Percentiles rank a stretch among this genome's conserved stretches.
These are phyloP conservation scores for Falco punctatus DNA, from an alignment of 2,113 vertebrate genomes.

Conservation along the genomic window DNA sequence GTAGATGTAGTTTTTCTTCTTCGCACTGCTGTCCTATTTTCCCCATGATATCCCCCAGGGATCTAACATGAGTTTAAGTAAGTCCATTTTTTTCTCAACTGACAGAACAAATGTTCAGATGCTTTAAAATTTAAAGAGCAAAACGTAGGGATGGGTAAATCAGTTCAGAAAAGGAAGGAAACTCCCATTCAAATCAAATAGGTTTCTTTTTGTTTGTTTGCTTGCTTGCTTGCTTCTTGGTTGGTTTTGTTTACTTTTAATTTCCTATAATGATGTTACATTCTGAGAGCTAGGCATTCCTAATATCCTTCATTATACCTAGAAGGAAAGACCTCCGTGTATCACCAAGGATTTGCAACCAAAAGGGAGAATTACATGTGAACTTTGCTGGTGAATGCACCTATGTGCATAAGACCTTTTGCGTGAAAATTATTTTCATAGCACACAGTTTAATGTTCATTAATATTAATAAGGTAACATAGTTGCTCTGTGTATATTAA, in stretches of 20 bases:
- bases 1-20: slow-evolving; percentile 45
- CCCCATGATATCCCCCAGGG: slow-evolving; percentile 18
- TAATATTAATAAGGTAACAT: neutral
- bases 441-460: neutral
- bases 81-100: slow-evolving; percentile 67
- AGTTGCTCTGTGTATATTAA: neutral
- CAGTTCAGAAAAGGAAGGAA: neutral
- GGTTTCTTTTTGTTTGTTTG: neutral
- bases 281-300: neutral
- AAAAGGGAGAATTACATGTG: neutral
- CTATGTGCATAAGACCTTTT: neutral
- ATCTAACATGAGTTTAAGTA: slow-evolving; percentile 63
- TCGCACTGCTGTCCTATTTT: slow-evolving; percentile 69
- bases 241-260: slow-evolving; percentile 13
- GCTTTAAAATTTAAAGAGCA: slow-evolving; percentile 72
- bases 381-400: neutral
- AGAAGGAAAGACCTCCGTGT: neutral
- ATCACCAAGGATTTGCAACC: neutral
- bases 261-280: neutral
- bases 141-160: slow-evolving; percentile 14
- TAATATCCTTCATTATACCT: neutral
- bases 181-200: neutral
- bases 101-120: slow-evolving; percentile 63
- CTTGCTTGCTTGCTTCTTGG: neutral
- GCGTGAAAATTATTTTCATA: neutral